Conservation (phyloP, 1,140 invertebrate genomes). For the Solenopsis fugax region DNA sequence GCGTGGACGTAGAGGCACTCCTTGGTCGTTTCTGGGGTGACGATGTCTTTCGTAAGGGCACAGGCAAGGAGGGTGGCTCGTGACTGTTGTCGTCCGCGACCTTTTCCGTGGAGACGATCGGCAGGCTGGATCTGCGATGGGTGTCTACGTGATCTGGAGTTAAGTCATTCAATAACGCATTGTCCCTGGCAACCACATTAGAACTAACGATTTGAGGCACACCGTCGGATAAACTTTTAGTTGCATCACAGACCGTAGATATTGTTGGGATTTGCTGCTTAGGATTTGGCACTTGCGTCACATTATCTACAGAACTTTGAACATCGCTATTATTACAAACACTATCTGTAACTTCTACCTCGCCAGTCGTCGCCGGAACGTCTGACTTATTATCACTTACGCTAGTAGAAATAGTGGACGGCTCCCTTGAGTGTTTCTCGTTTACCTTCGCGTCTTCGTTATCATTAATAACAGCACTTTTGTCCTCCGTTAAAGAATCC, state of each 20-base stretch:
- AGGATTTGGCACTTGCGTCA: conserved; percentile 87
- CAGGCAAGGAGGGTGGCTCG: conserved; percentile 83
- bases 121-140: conserved; percentile 89
- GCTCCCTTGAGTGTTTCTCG: conserved; percentile 85
- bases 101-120: conserved; percentile 87
- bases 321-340: conserved; percentile 86
- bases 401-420: conserved; percentile 89
- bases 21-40: conserved; percentile 90
- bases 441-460: conserved; percentile 79
- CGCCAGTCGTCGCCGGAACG: conserved; percentile 78
- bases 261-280: conserved; percentile 91
- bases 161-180: conserved; percentile 77
- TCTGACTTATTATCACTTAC: conserved; percentile 86
- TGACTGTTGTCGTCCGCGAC: conserved; percentile 79
- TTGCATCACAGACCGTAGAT: conserved; percentile 91
- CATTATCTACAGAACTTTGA: conserved; percentile 86
- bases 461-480: conserved; percentile 85
- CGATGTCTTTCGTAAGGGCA: conserved; percentile 81
- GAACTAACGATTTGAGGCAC: conserved; percentile 86
- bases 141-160: conserved; percentile 83
- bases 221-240: conserved; percentile 85
- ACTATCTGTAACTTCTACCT: conserved; percentile 84
- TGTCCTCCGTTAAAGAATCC: conserved; percentile 74
- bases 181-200: conserved; percentile 82
- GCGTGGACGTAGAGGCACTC: conserved; percentile 92